Evolutionary conservation across 2,113 vertebrate species (phyloP).

Genomic region (Colinus virginianus): DNA sequence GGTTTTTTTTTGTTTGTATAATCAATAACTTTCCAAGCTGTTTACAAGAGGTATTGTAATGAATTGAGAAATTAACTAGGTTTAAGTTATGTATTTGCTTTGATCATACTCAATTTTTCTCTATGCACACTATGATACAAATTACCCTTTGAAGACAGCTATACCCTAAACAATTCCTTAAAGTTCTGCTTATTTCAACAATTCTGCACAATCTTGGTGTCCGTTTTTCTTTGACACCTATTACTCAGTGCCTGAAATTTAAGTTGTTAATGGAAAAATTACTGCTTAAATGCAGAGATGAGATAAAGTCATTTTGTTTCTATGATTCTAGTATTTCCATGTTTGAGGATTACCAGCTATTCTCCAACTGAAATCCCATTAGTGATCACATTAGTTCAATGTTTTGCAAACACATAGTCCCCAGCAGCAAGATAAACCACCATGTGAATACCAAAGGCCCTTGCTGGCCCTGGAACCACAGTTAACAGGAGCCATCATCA

Average conservation of each 20-base stretch:
- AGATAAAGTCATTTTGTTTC: not conserved
- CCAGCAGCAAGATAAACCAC: not conserved
- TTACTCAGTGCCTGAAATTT: not conserved
- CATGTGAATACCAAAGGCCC: not conserved
- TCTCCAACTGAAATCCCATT: not conserved
- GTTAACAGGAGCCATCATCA: accelerated
- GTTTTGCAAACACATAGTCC: not conserved
- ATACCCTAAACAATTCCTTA: not conserved
- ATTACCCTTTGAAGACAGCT: not conserved
- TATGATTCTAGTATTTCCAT: not conserved
- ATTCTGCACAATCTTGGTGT: not conserved
- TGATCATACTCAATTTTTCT: constrained; percentile 30
- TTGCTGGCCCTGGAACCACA: accelerated
- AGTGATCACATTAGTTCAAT: not conserved
- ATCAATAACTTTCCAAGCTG: constrained; percentile 61
- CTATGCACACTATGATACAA: not conserved
- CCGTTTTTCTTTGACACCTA: constrained; percentile 5
- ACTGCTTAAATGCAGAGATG: accelerated
- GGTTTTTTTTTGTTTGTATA: constrained; percentile 59
- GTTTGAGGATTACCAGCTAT: not conserved
- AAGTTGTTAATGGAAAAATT: constrained; percentile 1
- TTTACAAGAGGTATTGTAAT: constrained; percentile 36
- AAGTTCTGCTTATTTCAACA: not conserved
- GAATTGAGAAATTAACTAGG: constrained; percentile 64
- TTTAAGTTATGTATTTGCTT: constrained; percentile 48